Percentiles rank a stretch among this genome's conserved stretches.
Conservation (phyloP, 2,797 vertebrate genomes). For the Philypnodon macrostomus region DNA sequence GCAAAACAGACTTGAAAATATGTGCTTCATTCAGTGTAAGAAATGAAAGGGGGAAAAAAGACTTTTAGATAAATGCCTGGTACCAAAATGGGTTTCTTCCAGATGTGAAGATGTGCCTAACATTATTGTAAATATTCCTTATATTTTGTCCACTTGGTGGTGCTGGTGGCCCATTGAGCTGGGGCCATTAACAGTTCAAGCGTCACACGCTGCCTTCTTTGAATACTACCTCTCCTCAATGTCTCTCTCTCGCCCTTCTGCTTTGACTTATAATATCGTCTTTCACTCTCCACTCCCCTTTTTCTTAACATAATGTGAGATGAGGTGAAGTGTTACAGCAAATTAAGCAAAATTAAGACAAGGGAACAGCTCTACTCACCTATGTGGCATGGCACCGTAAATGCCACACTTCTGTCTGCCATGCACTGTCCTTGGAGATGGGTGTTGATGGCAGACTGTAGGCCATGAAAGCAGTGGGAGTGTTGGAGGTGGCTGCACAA, state of each 20-base stretch:
- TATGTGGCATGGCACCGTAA: conserved; percentile 72
- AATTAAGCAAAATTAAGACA: conserved; percentile 85
- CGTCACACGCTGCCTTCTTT: conserved; percentile 42
- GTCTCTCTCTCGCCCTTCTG: conserved; percentile 38
- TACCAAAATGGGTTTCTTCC: conserved; percentile 13
- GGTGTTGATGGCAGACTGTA: conserved; percentile 68
- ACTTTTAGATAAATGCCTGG: neutral
- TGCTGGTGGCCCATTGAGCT: conserved; percentile 69
- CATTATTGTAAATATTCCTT: conserved; percentile 1
- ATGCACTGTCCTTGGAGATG: conserved; percentile 60
- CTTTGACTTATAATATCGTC: conserved; percentile 58
- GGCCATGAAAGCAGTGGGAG: conserved; percentile 71
- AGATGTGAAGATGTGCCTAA: conserved; percentile 9
- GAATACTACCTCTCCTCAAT: conserved; percentile 43
- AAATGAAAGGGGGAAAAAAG: conserved; percentile 5
- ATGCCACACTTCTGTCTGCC: conserved; percentile 53
- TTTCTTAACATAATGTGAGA: conserved; percentile 69
- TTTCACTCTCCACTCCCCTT: conserved; percentile 31
- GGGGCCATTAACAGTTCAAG: conserved; percentile 24
- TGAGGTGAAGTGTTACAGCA: conserved; percentile 71
- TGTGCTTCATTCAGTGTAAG: neutral
- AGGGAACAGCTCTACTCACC: conserved; percentile 79
- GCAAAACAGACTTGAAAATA: no score
- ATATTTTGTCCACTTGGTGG: conserved; percentile 71
- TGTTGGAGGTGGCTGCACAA: conserved; percentile 62